Percentiles rank a stretch among this genome's conserved stretches.
Conservation (phyloP, 2,797 vertebrate genomes). For the Galaxias olidus region DNA sequence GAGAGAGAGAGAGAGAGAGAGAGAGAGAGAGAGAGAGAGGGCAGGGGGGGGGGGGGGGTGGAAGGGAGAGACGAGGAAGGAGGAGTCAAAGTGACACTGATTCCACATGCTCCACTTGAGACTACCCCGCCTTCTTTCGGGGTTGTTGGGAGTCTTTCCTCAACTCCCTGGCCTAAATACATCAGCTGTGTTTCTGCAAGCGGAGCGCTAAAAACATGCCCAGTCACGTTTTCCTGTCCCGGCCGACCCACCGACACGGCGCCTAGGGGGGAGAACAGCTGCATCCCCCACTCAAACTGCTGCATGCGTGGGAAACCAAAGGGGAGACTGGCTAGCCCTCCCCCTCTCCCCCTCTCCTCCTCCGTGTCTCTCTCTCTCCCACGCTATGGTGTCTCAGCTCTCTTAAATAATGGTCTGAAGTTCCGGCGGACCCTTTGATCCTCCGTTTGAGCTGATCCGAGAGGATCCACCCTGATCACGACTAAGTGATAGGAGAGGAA, state of each 20-base stretch:
- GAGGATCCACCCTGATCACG: neutral
- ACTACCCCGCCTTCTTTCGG: slow-evolving; percentile 45
- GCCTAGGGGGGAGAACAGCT: slow-evolving; percentile 36
- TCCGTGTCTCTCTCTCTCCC: neutral
- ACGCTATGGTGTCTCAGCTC: neutral
- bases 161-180: slow-evolving; percentile 55
- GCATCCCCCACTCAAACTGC: slow-evolving; percentile 49
- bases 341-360: slow-evolving; percentile 19
- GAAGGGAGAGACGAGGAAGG: slow-evolving; percentile 1
- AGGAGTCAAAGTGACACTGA: no score
- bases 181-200: slow-evolving; percentile 46
- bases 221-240: slow-evolving; percentile 49
- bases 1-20: slow-evolving; percentile 2
- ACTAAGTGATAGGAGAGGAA: neutral
- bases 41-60: no score
- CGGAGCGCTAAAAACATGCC: slow-evolving; percentile 55
- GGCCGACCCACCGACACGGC: slow-evolving; percentile 20
- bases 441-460: slow-evolving; percentile 25
- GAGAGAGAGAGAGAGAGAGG: slow-evolving; percentile 4
- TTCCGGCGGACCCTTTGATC: slow-evolving; percentile 8
- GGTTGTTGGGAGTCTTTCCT: slow-evolving; percentile 30
- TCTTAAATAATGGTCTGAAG: neutral
- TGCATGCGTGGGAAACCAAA: slow-evolving; percentile 34
- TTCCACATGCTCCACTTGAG: slow-evolving; percentile 9
- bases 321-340: slow-evolving; percentile 16